Conservation (phyloP, 30 jellyfish, hydroid and myxozoan genomes). For the Aurelia coerulea region DNA sequence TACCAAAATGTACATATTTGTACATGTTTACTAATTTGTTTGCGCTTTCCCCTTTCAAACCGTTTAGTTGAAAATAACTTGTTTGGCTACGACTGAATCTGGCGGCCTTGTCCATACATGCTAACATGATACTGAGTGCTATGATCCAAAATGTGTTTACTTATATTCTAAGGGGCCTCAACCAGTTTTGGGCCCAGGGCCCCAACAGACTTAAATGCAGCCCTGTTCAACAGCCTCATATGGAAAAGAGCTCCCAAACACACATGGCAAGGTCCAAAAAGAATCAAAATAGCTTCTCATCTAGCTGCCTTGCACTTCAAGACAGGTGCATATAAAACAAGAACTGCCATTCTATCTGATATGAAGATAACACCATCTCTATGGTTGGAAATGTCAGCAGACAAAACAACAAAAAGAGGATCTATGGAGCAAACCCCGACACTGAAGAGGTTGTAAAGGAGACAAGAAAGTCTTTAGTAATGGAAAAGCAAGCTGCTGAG, state of each 20-base stretch:
- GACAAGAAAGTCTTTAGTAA: neutral
- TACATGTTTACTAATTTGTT: too few relatives aligned
- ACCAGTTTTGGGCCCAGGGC: too few relatives aligned
- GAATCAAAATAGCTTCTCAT: too few relatives aligned
- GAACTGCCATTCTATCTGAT: neutral
- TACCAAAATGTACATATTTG: too few relatives aligned
- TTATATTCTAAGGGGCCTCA: neutral
- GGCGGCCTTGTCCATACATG: too few relatives aligned
- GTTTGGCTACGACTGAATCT: too few relatives aligned
- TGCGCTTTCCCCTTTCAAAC: too few relatives aligned
- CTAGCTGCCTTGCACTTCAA: too few relatives aligned
- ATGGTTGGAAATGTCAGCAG: conserved; percentile 3
- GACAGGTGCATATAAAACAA: conserved; percentile 1
- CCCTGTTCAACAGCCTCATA: conserved; percentile 1
- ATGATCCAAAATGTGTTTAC: neutral
- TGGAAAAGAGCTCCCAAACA: conserved; percentile 35
- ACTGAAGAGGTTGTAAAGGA: neutral
- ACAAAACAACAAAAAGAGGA: neutral
- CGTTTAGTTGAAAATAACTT: too few relatives aligned
- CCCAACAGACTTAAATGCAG: too few relatives aligned
- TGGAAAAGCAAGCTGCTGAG: neutral
- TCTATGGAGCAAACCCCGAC: conserved; percentile 4
- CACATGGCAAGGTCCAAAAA: too few relatives aligned
- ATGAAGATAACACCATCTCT: neutral
- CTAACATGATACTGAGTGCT: too few relatives aligned